Base-by-base conservation (phyloP, 1,140 invertebrate species). In the Caenorhabditis remanei region DNA sequence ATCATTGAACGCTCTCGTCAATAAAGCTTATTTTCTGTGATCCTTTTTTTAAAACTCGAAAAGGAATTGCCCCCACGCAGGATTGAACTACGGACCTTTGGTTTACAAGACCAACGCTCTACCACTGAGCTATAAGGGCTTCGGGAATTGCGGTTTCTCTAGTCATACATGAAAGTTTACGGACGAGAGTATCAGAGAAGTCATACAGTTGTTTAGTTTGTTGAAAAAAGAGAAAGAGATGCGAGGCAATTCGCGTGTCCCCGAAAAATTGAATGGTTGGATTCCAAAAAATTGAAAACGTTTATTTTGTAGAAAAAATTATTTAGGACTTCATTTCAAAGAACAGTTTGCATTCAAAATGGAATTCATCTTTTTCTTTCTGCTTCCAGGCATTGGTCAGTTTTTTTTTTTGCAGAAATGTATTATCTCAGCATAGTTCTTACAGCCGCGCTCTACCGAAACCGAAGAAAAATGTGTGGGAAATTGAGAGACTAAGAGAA, bases 1-100 rank as follows among this genome's bases (percentile, higher is more conserved):
- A 79, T 79, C 13, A 79, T 79, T 50, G 71, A 79, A 24, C 71
- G 71, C 24, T 79, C 71, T 79, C 71, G 46, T 24, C 71, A 79
- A 79, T 79, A 79, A 79, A 79, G 21, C 21, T 32, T 32, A 13
- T 79, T 79, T 50, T 19, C 7, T 32, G 14, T 2, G 19, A 5
- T 71, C 8, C 4, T 46, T 4, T 46, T 21, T 32, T 21, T 11
- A 16, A 61, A 21, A 32, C 32, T 32, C 32, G 32, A n/a, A 61
- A 61, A 61, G 3, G 0, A 21, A 32, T 0, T 61, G 58, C 58
- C 58, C 58, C 9, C 50, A 53, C 50, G 50, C 50, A 53, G 50
- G 50, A 53, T 53, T 53, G 50, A 53, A 53, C 50, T 53, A 53
- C 50, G 50, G 50, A 53, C 50, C 5, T 53, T 53, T 53, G 50